Percentiles rank a stretch among this genome's conserved stretches.
phyloP scores from a whole-genome alignment of 2,113 vertebrate genomes.

The Abramis brama region DNA sequence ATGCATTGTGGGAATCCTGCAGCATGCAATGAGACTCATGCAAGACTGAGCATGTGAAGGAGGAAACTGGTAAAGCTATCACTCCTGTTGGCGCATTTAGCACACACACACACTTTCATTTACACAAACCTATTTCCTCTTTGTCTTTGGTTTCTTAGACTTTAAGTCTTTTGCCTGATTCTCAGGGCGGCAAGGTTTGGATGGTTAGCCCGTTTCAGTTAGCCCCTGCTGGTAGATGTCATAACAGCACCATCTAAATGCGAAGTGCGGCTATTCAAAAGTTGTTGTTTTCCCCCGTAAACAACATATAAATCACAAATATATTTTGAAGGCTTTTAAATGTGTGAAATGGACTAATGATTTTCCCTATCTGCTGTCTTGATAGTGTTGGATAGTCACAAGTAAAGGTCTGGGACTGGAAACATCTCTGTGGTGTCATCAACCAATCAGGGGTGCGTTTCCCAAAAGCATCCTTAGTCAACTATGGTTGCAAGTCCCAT shows the following conservation, averaged over 20 bases:
- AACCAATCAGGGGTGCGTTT: too few species aligned
- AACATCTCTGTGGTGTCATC: too few species aligned
- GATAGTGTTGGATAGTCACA: neutral
- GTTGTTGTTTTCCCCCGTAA: too few species aligned
- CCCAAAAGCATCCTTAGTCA: too few species aligned
- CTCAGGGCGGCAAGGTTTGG: neutral
- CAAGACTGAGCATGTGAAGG: conserved; percentile 32
- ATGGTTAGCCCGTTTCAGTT: neutral
- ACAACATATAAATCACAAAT: too few species aligned
- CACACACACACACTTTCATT: neutral
- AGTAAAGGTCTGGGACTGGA: neutral
- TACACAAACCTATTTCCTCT: neutral
- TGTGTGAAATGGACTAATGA: neutral
- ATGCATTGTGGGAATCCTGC: conserved; percentile 36
- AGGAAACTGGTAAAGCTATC: neutral
- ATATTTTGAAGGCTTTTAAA: too few species aligned
- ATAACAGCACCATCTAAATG: neutral
- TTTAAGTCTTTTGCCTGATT: neutral
- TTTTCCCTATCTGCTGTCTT: too few species aligned
- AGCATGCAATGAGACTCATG: conserved; percentile 25
- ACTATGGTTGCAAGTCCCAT: too few species aligned
- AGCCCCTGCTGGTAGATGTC: neutral
- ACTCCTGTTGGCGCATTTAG: neutral
- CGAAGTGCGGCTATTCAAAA: too few species aligned
- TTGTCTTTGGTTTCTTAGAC: neutral